phyloP scores from a whole-genome alignment of 2,113 vertebrate genomes.

The Aegithalos caudatus region DNA sequence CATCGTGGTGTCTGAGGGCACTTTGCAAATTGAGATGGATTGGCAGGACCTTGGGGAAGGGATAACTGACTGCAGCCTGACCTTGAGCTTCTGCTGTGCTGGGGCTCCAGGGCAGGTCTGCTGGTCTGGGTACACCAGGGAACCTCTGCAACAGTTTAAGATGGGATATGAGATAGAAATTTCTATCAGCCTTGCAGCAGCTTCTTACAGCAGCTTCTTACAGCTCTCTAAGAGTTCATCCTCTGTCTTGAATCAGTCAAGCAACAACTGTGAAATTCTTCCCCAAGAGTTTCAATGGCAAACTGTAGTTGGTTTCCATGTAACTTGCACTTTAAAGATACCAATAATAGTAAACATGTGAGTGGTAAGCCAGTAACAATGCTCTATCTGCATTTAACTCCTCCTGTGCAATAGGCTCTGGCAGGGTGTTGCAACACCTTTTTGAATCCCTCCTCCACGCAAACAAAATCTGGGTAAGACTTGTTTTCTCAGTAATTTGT shows the following conservation, averaged over 20 bases:
- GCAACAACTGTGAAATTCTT: background rate
- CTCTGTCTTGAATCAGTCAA: background rate
- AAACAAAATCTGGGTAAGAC: background rate
- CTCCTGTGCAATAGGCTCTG: background rate
- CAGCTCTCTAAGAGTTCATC: background rate
- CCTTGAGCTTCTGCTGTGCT: background rate
- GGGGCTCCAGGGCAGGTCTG: background rate
- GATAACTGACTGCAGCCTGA: background rate
- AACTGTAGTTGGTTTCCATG: background rate
- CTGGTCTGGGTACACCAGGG: background rate
- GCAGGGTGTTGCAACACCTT: background rate
- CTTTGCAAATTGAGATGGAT: background rate
- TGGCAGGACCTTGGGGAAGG: background rate
- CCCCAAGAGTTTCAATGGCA: background rate
- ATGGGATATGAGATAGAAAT: background rate
- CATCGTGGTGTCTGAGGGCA: rapidly evolving
- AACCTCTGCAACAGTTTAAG: background rate
- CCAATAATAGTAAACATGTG: background rate
- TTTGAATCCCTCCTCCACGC: background rate
- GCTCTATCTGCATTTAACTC: background rate
- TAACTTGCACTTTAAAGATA: background rate
- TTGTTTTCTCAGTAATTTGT: background rate
- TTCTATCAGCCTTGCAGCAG: background rate
- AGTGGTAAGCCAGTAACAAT: background rate
- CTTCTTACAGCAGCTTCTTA: background rate